Evolutionary conservation across 2,888 invertebrate genomes (phyloP), one percentile per base, ranked within the genome.

Genomic region (Allolobophora icterica): DNA sequence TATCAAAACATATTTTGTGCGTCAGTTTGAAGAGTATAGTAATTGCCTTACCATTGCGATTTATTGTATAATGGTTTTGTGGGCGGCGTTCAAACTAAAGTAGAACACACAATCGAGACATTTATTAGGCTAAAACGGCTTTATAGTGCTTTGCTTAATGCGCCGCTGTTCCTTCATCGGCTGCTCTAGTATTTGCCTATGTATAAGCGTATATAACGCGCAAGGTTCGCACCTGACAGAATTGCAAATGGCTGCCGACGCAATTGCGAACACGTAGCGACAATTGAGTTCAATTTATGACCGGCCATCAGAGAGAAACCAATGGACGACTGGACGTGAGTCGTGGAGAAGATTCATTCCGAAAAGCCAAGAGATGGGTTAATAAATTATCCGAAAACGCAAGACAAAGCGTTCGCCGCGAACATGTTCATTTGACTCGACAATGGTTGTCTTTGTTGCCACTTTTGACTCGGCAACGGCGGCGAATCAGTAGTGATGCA

Each of bases 81-180:
- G 24, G 52, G 52, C 24, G 52, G 52, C 8, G 52, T 52, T 52
- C 24, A 45, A 71, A 71, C 24, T 71, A 71, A n/a, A 71, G 30
- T 71, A n/a, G 71, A 71, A 71, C 71, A 71, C 71, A n/a, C 71
- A 71, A n/a, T 11, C 30, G 71, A 71, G 71, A 71, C n/a, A 71
- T 71, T 71, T 71, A 71, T 71, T 71, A 71, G 71, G 71, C 71
- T 71, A 71, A 71, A n/a, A 71, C 71, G 71, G 71, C n/a, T 71
- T 71, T 71, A 71, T n/a, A 71, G 30, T 71, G 71, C 71, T 71
- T n/a, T 71, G n/a, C 71, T n/a, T 30, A n/a, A 71, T 71, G 24
- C 30, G 13, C 58, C 58, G 30, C 1, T 8, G 6, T 71, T 30
- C 11, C 30, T n/a, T 1, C 13, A 71, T 71, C 11, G n/a, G n/a